phyloP scores from a whole-genome alignment of 2,797 vertebrate species.

The Craterocephalus amniculus region DNA sequence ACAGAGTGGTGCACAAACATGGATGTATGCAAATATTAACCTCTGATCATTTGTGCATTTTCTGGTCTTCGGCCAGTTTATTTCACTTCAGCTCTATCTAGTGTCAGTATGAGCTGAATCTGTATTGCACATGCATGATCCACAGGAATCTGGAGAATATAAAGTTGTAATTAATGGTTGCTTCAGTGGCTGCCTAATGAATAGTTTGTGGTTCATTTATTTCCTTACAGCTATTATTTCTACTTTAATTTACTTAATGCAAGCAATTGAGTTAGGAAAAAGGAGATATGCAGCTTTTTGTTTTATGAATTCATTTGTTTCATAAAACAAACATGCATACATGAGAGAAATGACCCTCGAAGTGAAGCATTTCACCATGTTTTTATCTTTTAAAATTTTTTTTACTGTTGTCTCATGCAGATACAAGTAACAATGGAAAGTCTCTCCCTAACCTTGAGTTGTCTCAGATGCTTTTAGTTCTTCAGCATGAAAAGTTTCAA shows the following conservation, averaged over 20 bases:
- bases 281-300: conserved; percentile 11
- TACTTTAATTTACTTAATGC: conserved; percentile 13
- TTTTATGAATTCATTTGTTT: conserved; percentile 24
- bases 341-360: neutral
- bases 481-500: too few species aligned
- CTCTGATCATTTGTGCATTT: conserved; percentile 4
- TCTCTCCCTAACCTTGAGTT: neutral
- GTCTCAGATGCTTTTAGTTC: too few species aligned
- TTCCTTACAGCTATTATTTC: conserved; percentile 19
- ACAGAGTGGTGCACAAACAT: conserved; percentile 6
- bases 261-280: conserved; percentile 7
- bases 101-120: neutral
- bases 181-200: conserved; percentile 4
- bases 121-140: too few species aligned
- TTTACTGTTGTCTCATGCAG: neutral
- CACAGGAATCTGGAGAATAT: neutral
- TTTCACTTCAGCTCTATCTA: too few species aligned
- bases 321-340: neutral
- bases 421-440: neutral
- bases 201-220: conserved; percentile 19
- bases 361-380: neutral
- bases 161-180: neutral
- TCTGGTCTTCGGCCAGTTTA: neutral
- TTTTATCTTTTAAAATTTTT: neutral
- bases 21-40: neutral